Evolutionary conservation across 1,140 invertebrate genomes (phyloP), one percentile per base, ranked within the genome.

Genomic region (Drosophila rhopaloa): DNA sequence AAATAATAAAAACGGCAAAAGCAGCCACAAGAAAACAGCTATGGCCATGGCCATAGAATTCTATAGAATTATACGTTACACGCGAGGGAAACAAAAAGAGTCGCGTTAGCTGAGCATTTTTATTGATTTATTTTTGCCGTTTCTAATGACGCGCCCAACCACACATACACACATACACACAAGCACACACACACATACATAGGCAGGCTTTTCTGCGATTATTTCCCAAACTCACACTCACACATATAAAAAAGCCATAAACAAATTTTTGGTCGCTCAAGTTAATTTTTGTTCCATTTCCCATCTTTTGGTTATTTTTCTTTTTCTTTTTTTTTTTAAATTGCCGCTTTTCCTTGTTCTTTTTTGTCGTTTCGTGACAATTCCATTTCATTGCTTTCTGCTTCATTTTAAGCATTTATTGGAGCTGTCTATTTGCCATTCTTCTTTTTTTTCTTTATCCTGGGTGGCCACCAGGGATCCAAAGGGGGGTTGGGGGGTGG

Each of bases 321-420:
- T 40, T n/a, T 11, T n/a, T 37, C 16, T 40, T 51, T 32, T 29
- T 40, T 46, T 54, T 62, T 65, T 14, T n/a, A 37, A 54, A 60
- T 47, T 38, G 24, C 67, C 41, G 43, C 37, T 50, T 44, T 77
- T 4, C 43, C 47, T 32, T 53, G 40, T 62, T 68, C 41, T 51
- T 37, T 37, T 47, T 68, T 71, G 48, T 79, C 56, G 83, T 83
- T 80, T 88, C 83, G 83, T 86, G 83, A 86, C 83, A 89, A 81
- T 86, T 86, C 85, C 82, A 72, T 89, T 88, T 89, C 76, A 89
- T 89, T 83, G 83, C 76, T 88, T 88, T 88, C 75, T 88, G 84
- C 72, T 89, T 66, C 84, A 79, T 89, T 88, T 88, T 83, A 77
- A 88, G 72, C 83, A 88, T 89, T 89, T 83, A 83, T 88, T 77